phyloP scores from a whole-genome alignment of 2,888 invertebrate species.

The Lithophane semibrunnea region DNA sequence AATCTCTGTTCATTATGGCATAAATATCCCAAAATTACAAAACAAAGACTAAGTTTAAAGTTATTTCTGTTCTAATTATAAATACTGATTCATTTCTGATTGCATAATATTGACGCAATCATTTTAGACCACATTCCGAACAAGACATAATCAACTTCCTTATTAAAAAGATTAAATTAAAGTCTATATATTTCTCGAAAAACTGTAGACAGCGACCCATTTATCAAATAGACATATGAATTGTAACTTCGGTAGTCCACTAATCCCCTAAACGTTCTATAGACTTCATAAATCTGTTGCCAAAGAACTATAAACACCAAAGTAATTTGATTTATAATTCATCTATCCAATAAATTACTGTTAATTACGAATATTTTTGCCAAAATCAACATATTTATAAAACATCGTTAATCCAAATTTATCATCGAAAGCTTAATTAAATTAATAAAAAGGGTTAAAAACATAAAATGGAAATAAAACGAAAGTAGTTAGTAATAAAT shows the following conservation, averaged over 20 bases:
- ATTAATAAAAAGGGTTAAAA: constrained; percentile 68
- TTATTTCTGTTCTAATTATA: constrained; percentile 4
- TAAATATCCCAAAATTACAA: not conserved
- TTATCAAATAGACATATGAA: constrained; percentile 50
- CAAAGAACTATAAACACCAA: constrained; percentile 42
- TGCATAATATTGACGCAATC: constrained; percentile 47
- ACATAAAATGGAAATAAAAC: constrained; percentile 75
- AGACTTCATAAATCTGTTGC: constrained; percentile 58
- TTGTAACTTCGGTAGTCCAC: constrained; percentile 53
- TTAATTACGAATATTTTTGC: constrained; percentile 60
- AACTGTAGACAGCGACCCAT: constrained; percentile 38
- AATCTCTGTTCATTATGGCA: constrained; percentile 5
- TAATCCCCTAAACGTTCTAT: constrained; percentile 63
- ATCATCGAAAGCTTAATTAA: constrained; percentile 59
- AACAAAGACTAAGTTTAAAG: not conserved
- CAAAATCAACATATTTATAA: constrained; percentile 63
- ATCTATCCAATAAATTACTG: constrained; percentile 52
- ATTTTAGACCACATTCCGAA: constrained; percentile 48
- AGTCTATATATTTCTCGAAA: constrained; percentile 37
- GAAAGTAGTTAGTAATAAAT: constrained; percentile 76
- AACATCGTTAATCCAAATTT: constrained; percentile 63
- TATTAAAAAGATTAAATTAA: constrained; percentile 50
- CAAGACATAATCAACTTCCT: constrained; percentile 51
- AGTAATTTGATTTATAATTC: constrained; percentile 57
- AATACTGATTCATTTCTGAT: constrained; percentile 32